Base-by-base conservation (phyloP, 2,797 vertebrate species). In the Pipistrellus pipistrellus region DNA sequence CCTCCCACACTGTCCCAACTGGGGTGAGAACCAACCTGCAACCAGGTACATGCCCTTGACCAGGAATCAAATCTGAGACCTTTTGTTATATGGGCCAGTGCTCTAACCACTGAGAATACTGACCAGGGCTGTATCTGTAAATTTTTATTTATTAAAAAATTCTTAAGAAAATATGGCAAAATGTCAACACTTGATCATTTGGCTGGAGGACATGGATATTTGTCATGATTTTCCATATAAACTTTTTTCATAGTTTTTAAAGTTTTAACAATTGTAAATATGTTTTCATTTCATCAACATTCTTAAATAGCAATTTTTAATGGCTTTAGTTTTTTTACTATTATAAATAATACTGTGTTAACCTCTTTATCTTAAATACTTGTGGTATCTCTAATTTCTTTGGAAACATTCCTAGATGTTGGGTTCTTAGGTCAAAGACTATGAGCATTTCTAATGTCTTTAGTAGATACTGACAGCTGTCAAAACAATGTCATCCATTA, bases 141-240 rank as follows among this genome's bases (percentile, higher is more conserved):
- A 0, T n/a, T 90, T 76, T 90, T 25, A 73, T 88, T 75, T 88
- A 48, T 75, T 76, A 41, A 77, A 88, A 4, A 57, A 57, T 4
- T 57, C 55, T 57, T 51, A 72, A 76, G 41, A 59, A 94, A 73
- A 88, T 59, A 88, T 15, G 30, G 59, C 55, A 95, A 59, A 84
- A 78, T 55, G 51, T 68, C 35, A 88, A 69, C 35, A 68, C 66
- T 75, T 95, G 12, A 32, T 91, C 35, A 69, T 75, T 41, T 73
- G 55, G 4, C 41, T 93, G 20, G 7, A 88, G 12, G 12, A 30
- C 14, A 41, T 10, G 27, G 35, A 59, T 41, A 57, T n/a, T 90
- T 93, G 38, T 48, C 69, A 0, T 73, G 17, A 81, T 81, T 83
- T 93, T 85, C 46, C 87, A 53, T 27, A 91, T 38, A 68, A 96